phyloP scores from a whole-genome alignment of 2,888 invertebrate genomes.

The Acleris literana region DNA sequence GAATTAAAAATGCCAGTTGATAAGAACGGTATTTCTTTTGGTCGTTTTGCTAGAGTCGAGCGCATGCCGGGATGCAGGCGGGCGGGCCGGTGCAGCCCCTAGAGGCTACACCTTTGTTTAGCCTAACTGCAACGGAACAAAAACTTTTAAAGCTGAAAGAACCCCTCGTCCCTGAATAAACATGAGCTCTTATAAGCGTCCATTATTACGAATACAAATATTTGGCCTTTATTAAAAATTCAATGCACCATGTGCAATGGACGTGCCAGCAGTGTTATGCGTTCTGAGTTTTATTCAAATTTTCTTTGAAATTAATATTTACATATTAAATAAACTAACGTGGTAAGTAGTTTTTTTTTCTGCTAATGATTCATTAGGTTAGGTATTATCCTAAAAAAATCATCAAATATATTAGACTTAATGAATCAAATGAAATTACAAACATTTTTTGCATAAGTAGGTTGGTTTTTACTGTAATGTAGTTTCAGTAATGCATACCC shows the following conservation, averaged over 20 bases:
- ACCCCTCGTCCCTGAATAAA: slow-evolving; percentile 11
- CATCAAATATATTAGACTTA: too few species aligned
- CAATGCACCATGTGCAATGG: background rate
- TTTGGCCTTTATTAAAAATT: background rate
- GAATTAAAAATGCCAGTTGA: slow-evolving; percentile 1
- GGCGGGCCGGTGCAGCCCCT: slow-evolving; percentile 5
- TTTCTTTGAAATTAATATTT: too few species aligned
- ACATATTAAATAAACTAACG: too few species aligned
- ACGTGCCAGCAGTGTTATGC: too few species aligned
- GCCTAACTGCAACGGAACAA: slow-evolving; percentile 8
- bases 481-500: too few species aligned
- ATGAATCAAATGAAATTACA: too few species aligned
- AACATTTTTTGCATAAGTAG: too few species aligned
- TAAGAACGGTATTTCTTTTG: slow-evolving; percentile 4
- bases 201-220: background rate
- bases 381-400: too few species aligned
- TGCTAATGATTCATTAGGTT: too few species aligned
- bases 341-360: too few species aligned
- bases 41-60: slow-evolving; percentile 11
- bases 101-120: slow-evolving; percentile 25
- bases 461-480: too few species aligned
- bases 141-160: slow-evolving; percentile 8
- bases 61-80: slow-evolving; percentile 7
- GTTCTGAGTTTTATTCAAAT: too few species aligned
- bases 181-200: background rate